Base-by-base conservation (phyloP, 2,888 invertebrate species). In the Drosophila robusta region DNA sequence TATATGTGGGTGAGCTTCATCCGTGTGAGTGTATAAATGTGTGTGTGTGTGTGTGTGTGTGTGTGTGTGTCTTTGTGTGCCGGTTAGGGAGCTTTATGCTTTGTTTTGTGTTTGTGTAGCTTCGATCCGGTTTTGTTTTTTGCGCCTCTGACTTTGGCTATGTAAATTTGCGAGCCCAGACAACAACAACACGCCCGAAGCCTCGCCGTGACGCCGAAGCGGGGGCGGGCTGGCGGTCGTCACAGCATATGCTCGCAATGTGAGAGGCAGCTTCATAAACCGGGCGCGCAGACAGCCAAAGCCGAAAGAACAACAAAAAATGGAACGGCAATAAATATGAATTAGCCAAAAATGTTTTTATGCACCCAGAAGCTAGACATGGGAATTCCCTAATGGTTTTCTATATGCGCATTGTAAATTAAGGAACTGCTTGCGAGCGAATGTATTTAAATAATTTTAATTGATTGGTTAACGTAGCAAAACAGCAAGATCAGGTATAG, bases 1-100 rank as follows among this genome's bases (percentile, higher is more conserved):
- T 75, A 72, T 84, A 82, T 87, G 87, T 82, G 81, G 87, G 81
- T 81, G 87, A 81, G 87, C 74, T 69, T 69, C 49, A 46, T 44
- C 22, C 47, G 32, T 32, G 14, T 45, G 42, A 24, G 11, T 36
- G 14, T 24, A 11, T 38, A 55, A 18, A 24, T 26, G 47, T 46
- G 16, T 16, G 36, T 38, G 39, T 39, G 41, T 22, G 62, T 34
- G 39, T 36, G 70, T 56, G 46, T 44, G 55, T 29, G 29, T 36
- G 70, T 56, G 44, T 46, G 1, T 29, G 29, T 29, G 29, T 9
- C 9, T 3, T 8, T 18, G 42, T 70, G 63, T 67, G 75, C 60
- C 77, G 75, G 67, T 75, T 78, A 61, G 81, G 57, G 70, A 87
- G 85, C 81, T 85, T 80, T 82, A 41, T 52, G 56, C 52, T 64